phyloP scores from a whole-genome alignment of 2,797 vertebrate genomes.

The Lepidocolaptes lacrymiger region DNA sequence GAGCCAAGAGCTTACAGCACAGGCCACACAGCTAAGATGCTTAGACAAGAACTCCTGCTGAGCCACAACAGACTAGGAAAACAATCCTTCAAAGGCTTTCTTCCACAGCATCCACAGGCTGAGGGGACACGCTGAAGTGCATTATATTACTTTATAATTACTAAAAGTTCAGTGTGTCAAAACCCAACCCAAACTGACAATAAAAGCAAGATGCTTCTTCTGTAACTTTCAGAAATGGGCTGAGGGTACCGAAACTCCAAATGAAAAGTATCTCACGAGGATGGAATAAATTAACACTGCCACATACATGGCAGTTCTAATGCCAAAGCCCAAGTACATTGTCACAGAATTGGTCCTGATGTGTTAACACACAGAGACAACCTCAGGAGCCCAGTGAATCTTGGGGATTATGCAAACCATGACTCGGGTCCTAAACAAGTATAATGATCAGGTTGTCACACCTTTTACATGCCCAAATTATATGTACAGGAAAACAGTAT shows the following conservation, averaged over 20 bases:
- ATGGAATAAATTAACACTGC: not conserved
- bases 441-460: not conserved
- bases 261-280: not conserved
- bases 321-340: not conserved
- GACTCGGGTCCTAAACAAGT: not conserved
- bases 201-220: not conserved
- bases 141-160: not conserved
- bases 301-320: not conserved
- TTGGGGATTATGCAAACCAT: not conserved
- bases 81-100: not conserved
- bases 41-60: not conserved
- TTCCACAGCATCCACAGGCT: not conserved
- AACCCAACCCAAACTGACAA: not conserved
- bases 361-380: not conserved
- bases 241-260: not conserved
- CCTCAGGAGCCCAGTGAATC: not conserved
- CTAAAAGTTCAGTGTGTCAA: not conserved
- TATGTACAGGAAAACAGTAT: not conserved
- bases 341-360: not conserved
- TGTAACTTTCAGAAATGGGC: not conserved
- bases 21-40: not conserved
- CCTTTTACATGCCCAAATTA: not conserved
- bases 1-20: not conserved
- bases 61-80: not conserved
- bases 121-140: not conserved